Conservation (phyloP, 1,140 invertebrate genomes). For the Oreohelix idahoensis region DNA sequence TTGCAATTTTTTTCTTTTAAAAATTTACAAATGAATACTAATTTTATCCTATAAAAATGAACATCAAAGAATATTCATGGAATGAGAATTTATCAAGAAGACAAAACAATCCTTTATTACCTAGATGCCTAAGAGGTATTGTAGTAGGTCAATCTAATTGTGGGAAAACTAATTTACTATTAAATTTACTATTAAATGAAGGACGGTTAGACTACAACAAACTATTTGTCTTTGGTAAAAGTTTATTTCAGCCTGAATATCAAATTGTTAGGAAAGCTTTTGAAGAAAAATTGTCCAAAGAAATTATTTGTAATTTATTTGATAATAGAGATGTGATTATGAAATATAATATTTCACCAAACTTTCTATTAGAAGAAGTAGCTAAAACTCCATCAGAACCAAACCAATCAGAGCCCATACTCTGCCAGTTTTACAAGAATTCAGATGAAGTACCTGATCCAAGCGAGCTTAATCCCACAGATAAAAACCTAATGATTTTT, state of each 20-base stretch:
- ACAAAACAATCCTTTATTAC: conserved; percentile 4
- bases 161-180: conserved; percentile 1
- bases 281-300: neutral
- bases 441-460: neutral
- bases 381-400: neutral
- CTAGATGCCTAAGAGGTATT: neutral
- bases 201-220: neutral
- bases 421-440: neutral
- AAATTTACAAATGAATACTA: neutral
- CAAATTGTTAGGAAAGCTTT: neutral
- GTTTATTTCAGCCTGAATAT: conserved; percentile 3
- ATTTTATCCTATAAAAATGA: neutral
- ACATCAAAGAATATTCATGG: neutral
- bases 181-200: neutral
- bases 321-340: neutral
- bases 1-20: neutral
- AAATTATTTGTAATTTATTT: neutral
- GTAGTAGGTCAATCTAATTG: neutral
- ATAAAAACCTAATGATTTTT: conserved; percentile 20
- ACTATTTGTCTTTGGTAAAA: neutral
- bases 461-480: neutral
- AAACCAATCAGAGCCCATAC: neutral
- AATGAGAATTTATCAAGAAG: neutral
- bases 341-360: neutral
- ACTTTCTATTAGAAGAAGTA: neutral